A percentile compares a stretch with the other conserved stretches of the same genome.
phyloP scores from a whole-genome alignment of 2,797 vertebrate genomes.

The Amniataba percoides region DNA sequence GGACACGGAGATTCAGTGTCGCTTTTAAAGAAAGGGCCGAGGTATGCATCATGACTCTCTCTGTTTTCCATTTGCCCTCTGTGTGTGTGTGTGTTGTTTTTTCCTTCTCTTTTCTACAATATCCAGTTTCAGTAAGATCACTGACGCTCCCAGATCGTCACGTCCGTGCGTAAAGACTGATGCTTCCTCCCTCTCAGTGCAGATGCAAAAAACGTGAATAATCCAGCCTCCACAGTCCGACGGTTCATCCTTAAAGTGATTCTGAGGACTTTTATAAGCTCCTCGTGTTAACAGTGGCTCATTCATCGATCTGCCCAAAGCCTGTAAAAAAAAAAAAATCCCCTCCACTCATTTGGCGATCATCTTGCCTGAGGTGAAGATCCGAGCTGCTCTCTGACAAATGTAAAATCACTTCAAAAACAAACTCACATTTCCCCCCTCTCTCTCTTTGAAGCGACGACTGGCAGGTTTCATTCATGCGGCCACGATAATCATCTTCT shows the following conservation, averaged over 20 bases:
- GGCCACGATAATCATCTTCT: constrained; percentile 39
- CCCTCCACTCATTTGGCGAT: background rate
- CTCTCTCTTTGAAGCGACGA: constrained; percentile 35
- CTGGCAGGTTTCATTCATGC: constrained; percentile 8
- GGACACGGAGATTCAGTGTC: constrained; percentile 95
- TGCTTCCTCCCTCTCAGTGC: constrained; percentile 10
- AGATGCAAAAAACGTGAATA: background rate
- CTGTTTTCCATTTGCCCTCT: constrained; percentile 80
- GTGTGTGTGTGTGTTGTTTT: constrained; percentile 51
- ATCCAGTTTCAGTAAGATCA: constrained; percentile 85
- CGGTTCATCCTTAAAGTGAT: background rate
- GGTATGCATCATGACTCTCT: constrained; percentile 71
- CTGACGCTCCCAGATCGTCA: constrained; percentile 77
- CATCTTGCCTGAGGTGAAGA: background rate
- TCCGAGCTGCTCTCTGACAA: background rate
- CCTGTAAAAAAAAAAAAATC: background rate
- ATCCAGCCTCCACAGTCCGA: background rate
- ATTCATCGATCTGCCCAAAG: background rate
- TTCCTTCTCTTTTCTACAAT: constrained; percentile 81
- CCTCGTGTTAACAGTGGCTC: background rate
- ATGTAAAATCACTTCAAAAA: constrained; percentile 31
- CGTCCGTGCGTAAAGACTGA: constrained; percentile 54
- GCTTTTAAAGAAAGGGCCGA: constrained; percentile 75
- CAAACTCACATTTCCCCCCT: constrained; percentile 41
- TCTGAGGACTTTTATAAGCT: background rate